Evolutionary conservation across 2,797 vertebrate genomes (phyloP).

Genomic region (Babyrousa celebensis): DNA sequence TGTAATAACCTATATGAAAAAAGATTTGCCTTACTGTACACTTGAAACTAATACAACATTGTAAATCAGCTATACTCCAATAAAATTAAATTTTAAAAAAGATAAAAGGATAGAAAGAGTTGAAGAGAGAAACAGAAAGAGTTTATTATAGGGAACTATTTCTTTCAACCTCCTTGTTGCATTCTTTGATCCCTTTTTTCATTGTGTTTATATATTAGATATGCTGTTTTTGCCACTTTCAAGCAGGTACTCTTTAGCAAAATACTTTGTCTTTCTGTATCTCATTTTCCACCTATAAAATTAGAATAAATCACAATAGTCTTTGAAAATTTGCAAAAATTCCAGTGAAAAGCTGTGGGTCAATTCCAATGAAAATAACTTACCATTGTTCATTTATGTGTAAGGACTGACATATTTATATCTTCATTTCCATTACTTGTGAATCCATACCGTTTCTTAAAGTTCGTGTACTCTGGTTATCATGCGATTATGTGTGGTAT

Average conservation of each 20-base stretch:
- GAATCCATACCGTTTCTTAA: conserved; percentile 66
- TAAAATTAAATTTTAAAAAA: background rate
- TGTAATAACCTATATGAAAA: too few relatives aligned
- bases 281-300: background rate
- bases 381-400: conserved; percentile 32
- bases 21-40: too few relatives aligned
- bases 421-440: conserved; percentile 61
- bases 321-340: conserved; percentile 64
- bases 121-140: background rate
- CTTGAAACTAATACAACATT: too few relatives aligned
- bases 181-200: background rate
- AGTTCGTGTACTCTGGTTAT: conserved; percentile 44
- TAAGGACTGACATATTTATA: conserved; percentile 14
- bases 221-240: background rate
- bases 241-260: background rate
- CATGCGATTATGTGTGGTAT: conserved; percentile 70
- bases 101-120: background rate
- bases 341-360: background rate
- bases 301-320: background rate
- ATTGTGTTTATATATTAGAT: background rate
- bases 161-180: background rate
- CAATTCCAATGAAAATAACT: conserved; percentile 71
- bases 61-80: too few relatives aligned
- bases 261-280: background rate
- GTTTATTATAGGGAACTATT: background rate